Evolutionary conservation across 2,113 vertebrate genomes (phyloP).

Genomic region (Genyomyrus donnyi): DNA sequence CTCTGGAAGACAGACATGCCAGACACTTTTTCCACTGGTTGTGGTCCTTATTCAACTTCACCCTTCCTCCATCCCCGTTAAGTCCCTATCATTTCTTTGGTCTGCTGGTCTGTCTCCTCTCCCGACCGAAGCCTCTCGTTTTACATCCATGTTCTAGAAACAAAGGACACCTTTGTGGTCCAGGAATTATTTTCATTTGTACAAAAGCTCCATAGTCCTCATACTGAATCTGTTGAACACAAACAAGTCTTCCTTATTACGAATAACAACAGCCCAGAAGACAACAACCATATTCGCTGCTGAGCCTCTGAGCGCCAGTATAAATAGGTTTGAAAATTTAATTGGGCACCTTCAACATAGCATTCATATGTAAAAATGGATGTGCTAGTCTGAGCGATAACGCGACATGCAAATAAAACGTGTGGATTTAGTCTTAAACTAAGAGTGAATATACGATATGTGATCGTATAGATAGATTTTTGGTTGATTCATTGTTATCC

Average conservation of each 20-base stretch:
- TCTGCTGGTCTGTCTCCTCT: neutral
- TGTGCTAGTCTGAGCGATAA: neutral
- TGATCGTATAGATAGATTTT: neutral
- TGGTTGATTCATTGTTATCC: neutral
- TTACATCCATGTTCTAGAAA: constrained; percentile 9
- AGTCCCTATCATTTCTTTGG: neutral
- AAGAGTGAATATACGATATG: neutral
- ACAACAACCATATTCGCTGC: neutral
- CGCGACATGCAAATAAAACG: neutral
- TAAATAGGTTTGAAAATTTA: neutral
- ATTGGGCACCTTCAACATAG: neutral
- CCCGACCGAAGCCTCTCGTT: constrained; percentile 2
- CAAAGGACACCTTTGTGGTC: constrained; percentile 23
- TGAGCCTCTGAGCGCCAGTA: neutral
- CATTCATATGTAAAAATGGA: neutral
- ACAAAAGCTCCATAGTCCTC: constrained; percentile 12
- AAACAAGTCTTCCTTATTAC: constrained; percentile 5
- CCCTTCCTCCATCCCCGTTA: neutral
- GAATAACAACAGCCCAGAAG: neutral
- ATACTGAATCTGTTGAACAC: neutral
- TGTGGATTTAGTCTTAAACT: neutral
- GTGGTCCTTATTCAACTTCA: neutral
- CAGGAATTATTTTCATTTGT: neutral
- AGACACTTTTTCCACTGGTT: neutral
- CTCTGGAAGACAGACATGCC: neutral